phyloP scores from a whole-genome alignment of 2,797 vertebrate genomes.

The Antennarius maculatus region DNA sequence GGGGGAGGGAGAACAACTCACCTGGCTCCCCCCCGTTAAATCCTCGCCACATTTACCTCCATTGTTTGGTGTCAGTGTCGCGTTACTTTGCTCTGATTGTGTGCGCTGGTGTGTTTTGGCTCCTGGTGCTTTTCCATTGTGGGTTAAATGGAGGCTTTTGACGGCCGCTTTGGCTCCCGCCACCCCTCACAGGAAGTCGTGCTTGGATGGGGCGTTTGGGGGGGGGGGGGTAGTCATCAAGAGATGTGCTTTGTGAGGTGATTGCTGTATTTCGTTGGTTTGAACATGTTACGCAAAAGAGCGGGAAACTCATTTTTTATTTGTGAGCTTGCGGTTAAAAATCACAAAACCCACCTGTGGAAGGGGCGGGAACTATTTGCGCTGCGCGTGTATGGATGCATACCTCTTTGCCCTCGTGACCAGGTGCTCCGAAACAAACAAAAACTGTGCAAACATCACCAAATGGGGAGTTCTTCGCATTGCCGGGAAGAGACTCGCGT shows the following conservation, averaged over 20 bases:
- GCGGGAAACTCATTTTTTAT: conserved; percentile 21
- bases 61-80: conserved; percentile 55
- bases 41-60: conserved; percentile 46
- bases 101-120: conserved; percentile 56
- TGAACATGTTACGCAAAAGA: conserved; percentile 61
- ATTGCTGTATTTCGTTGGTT: conserved; percentile 45
- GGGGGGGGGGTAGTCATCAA: conserved; percentile 25
- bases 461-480: neutral
- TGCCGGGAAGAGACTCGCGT: conserved; percentile 33
- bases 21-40: conserved; percentile 37
- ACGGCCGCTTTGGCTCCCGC: conserved; percentile 49
- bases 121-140: conserved; percentile 44
- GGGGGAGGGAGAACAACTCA: conserved; percentile 49
- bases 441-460: conserved; percentile 16
- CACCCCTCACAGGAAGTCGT: conserved; percentile 60
- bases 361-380: neutral
- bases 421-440: conserved; percentile 41
- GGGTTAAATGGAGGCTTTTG: conserved; percentile 51
- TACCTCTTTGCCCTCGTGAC: conserved; percentile 7
- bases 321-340: conserved; percentile 40
- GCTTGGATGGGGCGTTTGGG: conserved; percentile 3
- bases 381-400: conserved; percentile 1
- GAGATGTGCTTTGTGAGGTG: conserved; percentile 61
- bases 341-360: conserved; percentile 36
- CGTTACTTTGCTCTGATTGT: conserved; percentile 54